Percentiles rank a stretch among this genome's conserved stretches.
phyloP scores from a whole-genome alignment of 2,797 vertebrate species.

The Chelon labrosus region DNA sequence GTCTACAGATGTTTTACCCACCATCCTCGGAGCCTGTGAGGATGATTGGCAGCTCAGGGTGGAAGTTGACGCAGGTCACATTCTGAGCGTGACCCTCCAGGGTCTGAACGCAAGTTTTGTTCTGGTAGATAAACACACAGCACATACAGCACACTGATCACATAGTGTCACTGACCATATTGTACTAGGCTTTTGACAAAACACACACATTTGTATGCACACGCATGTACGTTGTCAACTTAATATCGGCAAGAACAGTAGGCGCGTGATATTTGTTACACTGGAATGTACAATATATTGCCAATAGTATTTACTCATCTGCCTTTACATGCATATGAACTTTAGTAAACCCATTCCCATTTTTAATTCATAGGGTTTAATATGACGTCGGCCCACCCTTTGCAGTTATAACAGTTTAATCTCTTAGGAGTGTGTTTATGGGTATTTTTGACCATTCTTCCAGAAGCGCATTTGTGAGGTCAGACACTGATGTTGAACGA shows the following conservation, averaged over 20 bases:
- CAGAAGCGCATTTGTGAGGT: too few relatives aligned
- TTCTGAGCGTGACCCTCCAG: constrained; percentile 98
- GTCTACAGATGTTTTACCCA: constrained; percentile 68
- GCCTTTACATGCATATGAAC: too few relatives aligned
- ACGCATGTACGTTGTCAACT: background rate
- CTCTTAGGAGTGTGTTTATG: too few relatives aligned
- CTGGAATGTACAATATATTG: too few relatives aligned
- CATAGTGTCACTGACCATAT: constrained; percentile 20
- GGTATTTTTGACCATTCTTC: too few relatives aligned
- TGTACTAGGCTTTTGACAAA: background rate
- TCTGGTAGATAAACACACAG: constrained; percentile 79
- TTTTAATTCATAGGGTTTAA: too few relatives aligned
- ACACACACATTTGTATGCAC: background rate
- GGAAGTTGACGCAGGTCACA: constrained; percentile 97
- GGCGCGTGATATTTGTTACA: background rate
- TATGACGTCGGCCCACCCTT: too few relatives aligned
- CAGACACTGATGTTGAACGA: too few relatives aligned
- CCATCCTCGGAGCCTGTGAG: constrained; percentile 98
- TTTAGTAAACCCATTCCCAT: too few relatives aligned
- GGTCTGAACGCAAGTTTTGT: constrained; percentile 98
- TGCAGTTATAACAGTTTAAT: too few relatives aligned
- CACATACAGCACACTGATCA: background rate
- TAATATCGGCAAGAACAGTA: background rate
- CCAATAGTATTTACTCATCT: too few relatives aligned
- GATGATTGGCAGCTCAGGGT: constrained; percentile 97